A percentile compares a stretch with the other conserved stretches of the same genome.
These are phyloP conservation scores for Ditylenchus weischeri DNA, from an alignment of 2,888 invertebrate genomes.

Conservation along the genomic window DNA sequence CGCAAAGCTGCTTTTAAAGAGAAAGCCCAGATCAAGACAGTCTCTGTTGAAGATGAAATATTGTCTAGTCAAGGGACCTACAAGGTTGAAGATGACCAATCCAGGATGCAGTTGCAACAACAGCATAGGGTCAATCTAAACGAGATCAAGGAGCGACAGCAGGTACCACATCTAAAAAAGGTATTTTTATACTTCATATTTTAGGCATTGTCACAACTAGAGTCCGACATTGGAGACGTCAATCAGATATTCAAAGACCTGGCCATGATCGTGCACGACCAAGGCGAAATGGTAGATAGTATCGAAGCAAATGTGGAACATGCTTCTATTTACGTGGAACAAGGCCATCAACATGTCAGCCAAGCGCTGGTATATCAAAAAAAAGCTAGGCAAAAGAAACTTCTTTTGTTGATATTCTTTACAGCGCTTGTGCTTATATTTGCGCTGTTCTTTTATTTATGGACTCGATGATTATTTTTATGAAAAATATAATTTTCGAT, in stretches of 20 bases:
- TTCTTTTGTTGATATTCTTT: constrained; percentile 21
- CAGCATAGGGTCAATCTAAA: constrained; percentile 47
- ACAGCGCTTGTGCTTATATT: background rate
- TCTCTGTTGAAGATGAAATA: constrained; percentile 36
- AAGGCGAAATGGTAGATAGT: constrained; percentile 57
- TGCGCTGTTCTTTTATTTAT: constrained; percentile 6
- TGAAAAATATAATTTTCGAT: too few species aligned
- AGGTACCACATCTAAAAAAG: constrained; percentile 28
- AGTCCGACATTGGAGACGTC: constrained; percentile 54
- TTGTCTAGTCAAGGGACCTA: constrained; percentile 14
- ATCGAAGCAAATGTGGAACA: constrained; percentile 57
- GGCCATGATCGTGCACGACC: constrained; percentile 55
- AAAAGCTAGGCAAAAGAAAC: constrained; percentile 54
- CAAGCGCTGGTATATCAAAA: constrained; percentile 55
- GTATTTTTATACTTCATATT: background rate
- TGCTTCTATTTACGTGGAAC: constrained; percentile 49
- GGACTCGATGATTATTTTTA: constrained; percentile 3
- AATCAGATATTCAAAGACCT: constrained; percentile 57
- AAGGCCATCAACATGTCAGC: constrained; percentile 50
- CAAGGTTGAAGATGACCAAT: constrained; percentile 7
- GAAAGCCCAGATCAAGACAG: constrained; percentile 38
- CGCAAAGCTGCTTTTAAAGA: constrained; percentile 41
- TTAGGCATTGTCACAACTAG: constrained; percentile 50
- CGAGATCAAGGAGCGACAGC: constrained; percentile 50
- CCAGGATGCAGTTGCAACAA: constrained; percentile 36